Evolutionary conservation across 2,113 vertebrate species (phyloP).

Genomic region (Strix uralensis): DNA sequence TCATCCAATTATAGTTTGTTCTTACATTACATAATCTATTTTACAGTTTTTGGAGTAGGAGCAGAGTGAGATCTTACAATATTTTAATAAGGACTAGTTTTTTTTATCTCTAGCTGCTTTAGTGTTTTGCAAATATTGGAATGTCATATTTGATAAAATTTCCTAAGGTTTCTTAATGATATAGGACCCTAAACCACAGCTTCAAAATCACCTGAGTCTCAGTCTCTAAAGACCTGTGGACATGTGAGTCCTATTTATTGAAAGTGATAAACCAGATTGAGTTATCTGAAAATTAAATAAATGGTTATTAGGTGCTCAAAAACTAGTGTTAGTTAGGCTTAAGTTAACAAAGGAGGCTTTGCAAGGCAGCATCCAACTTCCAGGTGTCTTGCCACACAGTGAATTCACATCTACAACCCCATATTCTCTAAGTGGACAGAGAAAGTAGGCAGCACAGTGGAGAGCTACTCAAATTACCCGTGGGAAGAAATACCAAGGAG

Average conservation of each 20-base stretch:
- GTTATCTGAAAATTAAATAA: not conserved
- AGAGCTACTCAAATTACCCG: not conserved
- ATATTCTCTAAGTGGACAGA: not conserved
- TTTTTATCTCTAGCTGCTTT: conserved; percentile 11
- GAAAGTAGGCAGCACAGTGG: not conserved
- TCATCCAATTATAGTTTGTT: conserved; percentile 53
- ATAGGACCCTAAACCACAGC: not conserved
- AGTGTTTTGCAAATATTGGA: conserved; percentile 2
- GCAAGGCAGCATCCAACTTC: not conserved
- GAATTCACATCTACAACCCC: not conserved
- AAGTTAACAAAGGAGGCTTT: not conserved
- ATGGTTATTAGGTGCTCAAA: not conserved
- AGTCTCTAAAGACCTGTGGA: not conserved
- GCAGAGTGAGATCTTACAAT: not conserved
- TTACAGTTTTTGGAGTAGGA: not conserved
- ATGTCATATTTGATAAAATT: not conserved
- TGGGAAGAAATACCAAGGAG: not conserved
- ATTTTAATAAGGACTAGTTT: not conserved
- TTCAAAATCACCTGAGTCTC: not conserved
- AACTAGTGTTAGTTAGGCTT: not conserved
- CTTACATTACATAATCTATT: conserved; percentile 51
- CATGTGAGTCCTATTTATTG: not conserved
- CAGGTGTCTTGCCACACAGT: not conserved
- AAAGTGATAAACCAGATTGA: not conserved
- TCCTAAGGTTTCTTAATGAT: not conserved